These are phyloP conservation scores for Tetragnatha versicolor DNA, from an alignment of 1,140 invertebrate species.

Conservation along the genomic window DNA sequence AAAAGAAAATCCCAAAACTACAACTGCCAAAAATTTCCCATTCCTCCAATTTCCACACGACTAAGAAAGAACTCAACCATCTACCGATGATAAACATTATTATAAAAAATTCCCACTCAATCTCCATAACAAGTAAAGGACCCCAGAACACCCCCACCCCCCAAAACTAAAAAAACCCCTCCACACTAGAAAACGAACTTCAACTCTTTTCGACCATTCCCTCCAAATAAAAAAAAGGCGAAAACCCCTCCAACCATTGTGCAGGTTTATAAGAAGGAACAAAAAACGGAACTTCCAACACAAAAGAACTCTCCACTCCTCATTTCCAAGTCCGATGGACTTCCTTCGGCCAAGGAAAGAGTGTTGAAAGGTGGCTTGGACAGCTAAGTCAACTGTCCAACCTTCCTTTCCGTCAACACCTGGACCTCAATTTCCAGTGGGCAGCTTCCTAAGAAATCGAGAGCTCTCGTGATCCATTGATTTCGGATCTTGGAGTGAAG, in stretches of 20 bases:
- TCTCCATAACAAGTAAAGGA: too few species aligned
- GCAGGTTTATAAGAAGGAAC: neutral
- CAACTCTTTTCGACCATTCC: too few species aligned
- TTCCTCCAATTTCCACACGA: too few species aligned
- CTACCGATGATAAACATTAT: too few species aligned
- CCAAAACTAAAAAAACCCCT: too few species aligned
- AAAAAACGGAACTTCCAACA: neutral
- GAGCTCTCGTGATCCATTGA: conserved; percentile 14
- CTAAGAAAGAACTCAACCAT: too few species aligned
- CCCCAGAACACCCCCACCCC: too few species aligned
- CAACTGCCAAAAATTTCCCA: too few species aligned
- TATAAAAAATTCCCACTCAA: too few species aligned
- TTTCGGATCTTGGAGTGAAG: neutral
- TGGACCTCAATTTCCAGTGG: conserved; percentile 25
- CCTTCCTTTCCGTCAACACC: conserved; percentile 15
- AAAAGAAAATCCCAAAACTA: too few species aligned
- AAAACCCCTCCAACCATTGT: neutral
- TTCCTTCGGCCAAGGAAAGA: neutral
- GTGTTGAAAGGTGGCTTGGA: neutral
- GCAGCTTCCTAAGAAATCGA: conserved; percentile 6
- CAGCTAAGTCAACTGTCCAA: conserved; percentile 21
- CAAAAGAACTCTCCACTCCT: neutral
- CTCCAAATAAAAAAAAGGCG: neutral
- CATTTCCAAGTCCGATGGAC: conserved; percentile 21
- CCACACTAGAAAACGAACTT: too few species aligned